Evolutionary conservation across 2,888 invertebrate species (phyloP).

Genomic region (Drosophila flavopinicola): DNA sequence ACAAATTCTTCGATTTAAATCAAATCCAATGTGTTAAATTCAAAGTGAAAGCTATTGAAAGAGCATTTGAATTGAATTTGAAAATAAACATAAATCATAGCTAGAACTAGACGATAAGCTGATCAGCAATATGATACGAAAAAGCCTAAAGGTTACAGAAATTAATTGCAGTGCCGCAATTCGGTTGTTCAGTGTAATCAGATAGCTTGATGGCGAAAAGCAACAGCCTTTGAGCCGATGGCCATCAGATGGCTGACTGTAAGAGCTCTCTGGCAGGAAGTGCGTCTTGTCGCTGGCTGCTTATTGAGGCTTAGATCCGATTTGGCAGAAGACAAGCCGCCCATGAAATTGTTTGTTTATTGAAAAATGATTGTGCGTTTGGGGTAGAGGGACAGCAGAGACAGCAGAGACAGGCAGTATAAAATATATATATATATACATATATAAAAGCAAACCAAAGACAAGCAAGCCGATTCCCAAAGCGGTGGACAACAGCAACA

Average conservation of each 20-base stretch:
- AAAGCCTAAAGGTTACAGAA: too few relatives aligned
- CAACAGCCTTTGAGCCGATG: conserved; percentile 52
- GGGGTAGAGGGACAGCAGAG: conserved; percentile 29
- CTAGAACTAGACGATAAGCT: too few relatives aligned
- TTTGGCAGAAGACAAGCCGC: conserved; percentile 76
- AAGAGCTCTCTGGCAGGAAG: conserved; percentile 53
- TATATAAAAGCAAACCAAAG: conserved; percentile 42
- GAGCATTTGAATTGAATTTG: too few relatives aligned
- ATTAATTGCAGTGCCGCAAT: conserved; percentile 10
- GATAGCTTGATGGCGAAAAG: conserved; percentile 29
- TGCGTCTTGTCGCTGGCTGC: conserved; percentile 78
- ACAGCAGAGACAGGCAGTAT: conserved; percentile 27
- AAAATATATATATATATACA: conserved; percentile 23
- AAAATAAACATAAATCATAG: too few relatives aligned
- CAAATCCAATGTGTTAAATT: neutral
- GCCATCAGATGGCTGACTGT: conserved; percentile 51
- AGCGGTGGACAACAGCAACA: conserved; percentile 19
- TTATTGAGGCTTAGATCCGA: conserved; percentile 81
- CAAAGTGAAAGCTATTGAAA: too few relatives aligned
- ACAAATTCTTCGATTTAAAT: conserved; percentile 5
- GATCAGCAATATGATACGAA: too few relatives aligned
- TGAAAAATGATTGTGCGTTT: conserved; percentile 75
- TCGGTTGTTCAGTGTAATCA: conserved; percentile 57
- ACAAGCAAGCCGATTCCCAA: conserved; percentile 52
- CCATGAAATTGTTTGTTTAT: conserved; percentile 81